Conservation (phyloP, 2,113 vertebrate species). For the Sphyrna mokarran region DNA sequence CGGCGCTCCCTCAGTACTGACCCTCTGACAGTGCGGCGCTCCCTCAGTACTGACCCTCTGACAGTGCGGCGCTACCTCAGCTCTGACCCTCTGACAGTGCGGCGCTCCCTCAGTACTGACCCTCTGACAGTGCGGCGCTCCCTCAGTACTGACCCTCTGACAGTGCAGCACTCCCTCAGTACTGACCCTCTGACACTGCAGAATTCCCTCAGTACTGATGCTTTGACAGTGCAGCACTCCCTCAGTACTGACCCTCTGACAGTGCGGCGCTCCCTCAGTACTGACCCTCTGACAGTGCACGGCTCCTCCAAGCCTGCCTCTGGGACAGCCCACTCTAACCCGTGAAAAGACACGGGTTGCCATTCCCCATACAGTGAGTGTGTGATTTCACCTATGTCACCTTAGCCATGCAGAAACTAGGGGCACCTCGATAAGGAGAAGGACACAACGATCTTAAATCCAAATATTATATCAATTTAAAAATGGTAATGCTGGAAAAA, state of each 20-base stretch:
- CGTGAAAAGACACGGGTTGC: no score
- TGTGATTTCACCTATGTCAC: neutral
- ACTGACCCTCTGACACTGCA: neutral
- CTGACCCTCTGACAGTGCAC: no score
- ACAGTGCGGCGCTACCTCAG: no score
- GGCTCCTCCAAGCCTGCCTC: neutral
- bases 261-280: neutral
- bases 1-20: neutral
- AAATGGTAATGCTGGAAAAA: neutral
- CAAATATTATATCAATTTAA: neutral
- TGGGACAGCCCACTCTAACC: no score
- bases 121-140: no score
- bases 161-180: neutral
- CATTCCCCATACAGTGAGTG: neutral
- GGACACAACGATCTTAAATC: neutral
- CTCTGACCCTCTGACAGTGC: neutral
- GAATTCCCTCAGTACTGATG: neutral
- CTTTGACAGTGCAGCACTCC: no score
- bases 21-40: no score
- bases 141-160: neutral
- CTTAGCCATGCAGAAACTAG: no score
- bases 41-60: neutral
- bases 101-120: neutral
- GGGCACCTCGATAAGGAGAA: neutral
- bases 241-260: neutral